These are phyloP conservation scores for Iguana delicatissima DNA, from an alignment of 2,797 vertebrate genomes.

Conservation along the genomic window DNA sequence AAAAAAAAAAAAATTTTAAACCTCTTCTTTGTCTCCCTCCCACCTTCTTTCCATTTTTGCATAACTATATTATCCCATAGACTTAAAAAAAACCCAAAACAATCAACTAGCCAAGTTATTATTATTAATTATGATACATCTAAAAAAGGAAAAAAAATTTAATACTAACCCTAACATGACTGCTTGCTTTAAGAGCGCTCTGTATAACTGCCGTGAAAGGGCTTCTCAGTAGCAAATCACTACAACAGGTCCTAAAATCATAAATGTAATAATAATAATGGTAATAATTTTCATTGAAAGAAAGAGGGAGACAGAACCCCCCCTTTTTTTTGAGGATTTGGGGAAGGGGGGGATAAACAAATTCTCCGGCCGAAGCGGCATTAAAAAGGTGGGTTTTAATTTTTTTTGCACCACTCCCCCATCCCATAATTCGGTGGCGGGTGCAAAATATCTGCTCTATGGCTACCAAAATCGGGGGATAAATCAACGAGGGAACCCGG, in stretches of 20 bases:
- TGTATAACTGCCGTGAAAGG: slow-evolving; percentile 77
- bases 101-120: slow-evolving; percentile 81
- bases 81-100: slow-evolving; percentile 74
- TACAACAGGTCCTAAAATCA: slow-evolving; percentile 85
- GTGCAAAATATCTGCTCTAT: too few relatives aligned
- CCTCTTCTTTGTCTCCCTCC: background rate
- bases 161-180: slow-evolving; percentile 86
- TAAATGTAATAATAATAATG: slow-evolving; percentile 69
- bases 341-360: background rate
- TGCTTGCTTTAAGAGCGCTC: slow-evolving; percentile 84
- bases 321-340: slow-evolving; percentile 68
- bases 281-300: slow-evolving; percentile 48
- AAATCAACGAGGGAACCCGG: too few relatives aligned
- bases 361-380: too few relatives aligned
- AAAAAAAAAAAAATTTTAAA: background rate
- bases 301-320: slow-evolving; percentile 79
- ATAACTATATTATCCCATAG: slow-evolving; percentile 85
- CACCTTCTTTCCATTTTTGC: slow-evolving; percentile 60
- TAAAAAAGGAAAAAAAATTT: slow-evolving; percentile 78
- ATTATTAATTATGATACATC: slow-evolving; percentile 81
- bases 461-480: too few relatives aligned
- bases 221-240: slow-evolving; percentile 86
- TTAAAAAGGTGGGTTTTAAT: too few relatives aligned
- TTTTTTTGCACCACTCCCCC: too few relatives aligned
- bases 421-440: too few relatives aligned